Conservation (phyloP, 2,113 vertebrate species). For the Xiphias gladius region DNA sequence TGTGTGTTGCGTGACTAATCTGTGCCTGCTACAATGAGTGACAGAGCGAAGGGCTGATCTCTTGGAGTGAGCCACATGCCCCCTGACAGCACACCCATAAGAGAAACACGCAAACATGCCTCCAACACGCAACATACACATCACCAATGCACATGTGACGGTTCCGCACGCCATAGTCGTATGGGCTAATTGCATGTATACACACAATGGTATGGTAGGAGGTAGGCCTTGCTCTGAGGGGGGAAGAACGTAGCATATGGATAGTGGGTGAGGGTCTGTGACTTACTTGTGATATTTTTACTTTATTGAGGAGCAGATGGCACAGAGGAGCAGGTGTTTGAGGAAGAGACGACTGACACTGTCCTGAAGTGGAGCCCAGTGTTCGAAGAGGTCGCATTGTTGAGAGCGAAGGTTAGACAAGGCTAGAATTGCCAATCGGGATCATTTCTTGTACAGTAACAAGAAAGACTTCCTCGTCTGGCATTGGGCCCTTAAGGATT, state of each 20-base stretch:
- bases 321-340: conserved; percentile 6
- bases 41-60: conserved; percentile 69
- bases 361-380: not conserved
- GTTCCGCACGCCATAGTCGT: conserved; percentile 54
- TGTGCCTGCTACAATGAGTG: conserved; percentile 69
- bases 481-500: not conserved
- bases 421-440: too few species aligned
- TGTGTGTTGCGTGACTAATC: conserved; percentile 76
- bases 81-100: conserved; percentile 68
- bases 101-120: conserved; percentile 76
- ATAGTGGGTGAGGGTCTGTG: not conserved
- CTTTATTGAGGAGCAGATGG: not conserved
- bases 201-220: conserved; percentile 7
- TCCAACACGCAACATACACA: conserved; percentile 65
- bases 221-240: not conserved
- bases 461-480: not conserved
- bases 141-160: conserved; percentile 64
- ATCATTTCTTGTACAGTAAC: not conserved
- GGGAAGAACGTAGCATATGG: not conserved
- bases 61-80: conserved; percentile 74
- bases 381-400: not conserved
- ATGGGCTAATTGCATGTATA: conserved; percentile 52
- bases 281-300: not conserved
- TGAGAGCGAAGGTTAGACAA: too few species aligned
- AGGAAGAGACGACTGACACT: too few species aligned